These are phyloP conservation scores for Phoenicopterus ruber DNA, from an alignment of 2,113 vertebrate species.

Conservation along the genomic window DNA sequence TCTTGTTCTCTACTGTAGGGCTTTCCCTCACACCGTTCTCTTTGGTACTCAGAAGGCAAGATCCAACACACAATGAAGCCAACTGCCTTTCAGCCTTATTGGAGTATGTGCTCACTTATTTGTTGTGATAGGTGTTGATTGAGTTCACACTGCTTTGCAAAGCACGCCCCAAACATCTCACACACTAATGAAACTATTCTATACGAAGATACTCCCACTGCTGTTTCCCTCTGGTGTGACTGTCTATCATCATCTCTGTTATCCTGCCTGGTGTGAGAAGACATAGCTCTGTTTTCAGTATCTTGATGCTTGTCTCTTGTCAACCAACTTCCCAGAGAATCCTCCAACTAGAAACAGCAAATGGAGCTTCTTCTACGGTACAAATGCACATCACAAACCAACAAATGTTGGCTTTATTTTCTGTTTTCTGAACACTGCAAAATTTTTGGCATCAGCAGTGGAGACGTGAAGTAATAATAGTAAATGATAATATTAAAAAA, in stretches of 20 bases:
- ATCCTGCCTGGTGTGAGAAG: not conserved
- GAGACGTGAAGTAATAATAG: not conserved
- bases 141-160: not conserved
- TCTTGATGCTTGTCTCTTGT: not conserved
- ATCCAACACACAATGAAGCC: not conserved
- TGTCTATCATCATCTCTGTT: fast-evolving
- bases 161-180: not conserved
- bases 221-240: not conserved
- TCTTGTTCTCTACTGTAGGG: not conserved
- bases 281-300: not conserved
- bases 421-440: not conserved
- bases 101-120: not conserved
- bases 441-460: not conserved
- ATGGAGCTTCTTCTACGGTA: not conserved
- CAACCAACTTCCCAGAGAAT: not conserved
- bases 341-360: not conserved
- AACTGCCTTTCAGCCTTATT: not conserved
- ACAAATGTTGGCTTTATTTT: not conserved
- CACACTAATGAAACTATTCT: not conserved
- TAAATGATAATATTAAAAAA: not conserved
- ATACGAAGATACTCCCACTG: not conserved
- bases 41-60: not conserved
- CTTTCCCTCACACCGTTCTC: not conserved
- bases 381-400: not conserved
- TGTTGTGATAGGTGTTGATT: not conserved